These are phyloP conservation scores for Drosophila insularis DNA, from an alignment of 1,140 invertebrate genomes.

Conservation along the genomic window DNA sequence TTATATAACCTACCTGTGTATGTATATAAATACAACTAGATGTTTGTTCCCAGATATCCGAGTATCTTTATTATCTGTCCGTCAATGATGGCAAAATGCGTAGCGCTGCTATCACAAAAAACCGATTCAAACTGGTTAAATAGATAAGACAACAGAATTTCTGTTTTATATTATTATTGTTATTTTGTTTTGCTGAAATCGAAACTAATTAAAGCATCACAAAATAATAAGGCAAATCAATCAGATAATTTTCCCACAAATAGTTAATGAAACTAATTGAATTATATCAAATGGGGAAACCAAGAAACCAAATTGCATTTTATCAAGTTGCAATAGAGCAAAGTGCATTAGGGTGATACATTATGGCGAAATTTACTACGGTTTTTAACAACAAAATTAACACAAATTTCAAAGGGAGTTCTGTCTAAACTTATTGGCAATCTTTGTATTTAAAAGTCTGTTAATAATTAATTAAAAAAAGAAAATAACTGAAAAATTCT, in stretches of 20 bases:
- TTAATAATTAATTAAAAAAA: no score
- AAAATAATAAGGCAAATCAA: neutral
- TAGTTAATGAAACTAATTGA: neutral
- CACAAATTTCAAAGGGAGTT: no score
- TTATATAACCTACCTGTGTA: conserved; percentile 23
- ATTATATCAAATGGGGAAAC: neutral
- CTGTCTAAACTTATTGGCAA: no score
- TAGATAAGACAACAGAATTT: conserved; percentile 12
- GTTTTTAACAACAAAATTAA: no score
- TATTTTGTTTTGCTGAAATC: neutral
- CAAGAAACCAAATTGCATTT: no score
- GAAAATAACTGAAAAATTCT: no score
- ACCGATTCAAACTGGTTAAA: conserved; percentile 44
- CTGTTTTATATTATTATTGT: neutral
- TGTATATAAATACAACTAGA: neutral
- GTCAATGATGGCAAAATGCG: neutral
- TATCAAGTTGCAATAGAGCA: no score
- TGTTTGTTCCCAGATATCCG: neutral
- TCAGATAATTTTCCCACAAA: neutral
- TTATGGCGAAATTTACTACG: no score
- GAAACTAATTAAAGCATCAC: conserved; percentile 20
- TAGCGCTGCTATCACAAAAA: conserved; percentile 11
- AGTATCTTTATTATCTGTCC: conserved; percentile 4
- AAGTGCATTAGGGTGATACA: no score
- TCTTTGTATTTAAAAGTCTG: no score